Evolutionary conservation across 2,797 vertebrate genomes (phyloP), one percentile per base, ranked within the genome.

Genomic region (Myotis myotis): DNA sequence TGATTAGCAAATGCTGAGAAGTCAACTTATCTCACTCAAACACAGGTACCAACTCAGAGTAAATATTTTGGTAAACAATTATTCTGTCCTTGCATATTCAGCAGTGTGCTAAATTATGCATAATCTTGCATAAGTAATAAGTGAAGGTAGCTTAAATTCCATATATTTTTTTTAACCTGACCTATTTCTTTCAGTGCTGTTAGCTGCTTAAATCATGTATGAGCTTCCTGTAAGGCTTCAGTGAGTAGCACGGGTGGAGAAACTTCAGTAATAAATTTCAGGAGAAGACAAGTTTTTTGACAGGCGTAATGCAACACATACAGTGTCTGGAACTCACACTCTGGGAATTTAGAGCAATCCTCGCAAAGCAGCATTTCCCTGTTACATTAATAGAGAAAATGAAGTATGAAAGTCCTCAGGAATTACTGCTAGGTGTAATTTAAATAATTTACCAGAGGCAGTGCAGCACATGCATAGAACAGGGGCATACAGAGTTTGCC

Each of bases 41-140:
- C 98, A 98, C 98, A 98, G 98, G 98, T 98, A 98, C 91, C 97
- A 98, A 98, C 98, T 98, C 98, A 97, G 98, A 98, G 98, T 98
- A 98, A 98, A 99, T 99, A 99, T 99, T 99, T 99, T 99, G 98
- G 98, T 98, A 99, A 99, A 99, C 98, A 98, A 98, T 98, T 98
- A 98, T 98, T 98, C 98, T 98, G 96, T 93, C 98, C 98, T 98
- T 99, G 98, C 98, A 98, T 98, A 99, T 99, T 99, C 98, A 98
- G 98, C 98, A 98, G 98, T 97, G 97, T 98, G 98, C 98, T 99
- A 99, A 99, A 99, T 99, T 99, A 99, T 99, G 98, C 98, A 99
- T 99, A 98, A 98, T 98, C 98, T 98, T 98, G 98, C 98, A 99
- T 99, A 98, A 98, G 98, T 98, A 99, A 98, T 99, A 98, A 98